A percentile compares a stretch with the other conserved stretches of the same genome.
Evolutionary conservation across 2,113 vertebrate species (phyloP).

Genomic region (Corythoichthys haematopterus): DNA sequence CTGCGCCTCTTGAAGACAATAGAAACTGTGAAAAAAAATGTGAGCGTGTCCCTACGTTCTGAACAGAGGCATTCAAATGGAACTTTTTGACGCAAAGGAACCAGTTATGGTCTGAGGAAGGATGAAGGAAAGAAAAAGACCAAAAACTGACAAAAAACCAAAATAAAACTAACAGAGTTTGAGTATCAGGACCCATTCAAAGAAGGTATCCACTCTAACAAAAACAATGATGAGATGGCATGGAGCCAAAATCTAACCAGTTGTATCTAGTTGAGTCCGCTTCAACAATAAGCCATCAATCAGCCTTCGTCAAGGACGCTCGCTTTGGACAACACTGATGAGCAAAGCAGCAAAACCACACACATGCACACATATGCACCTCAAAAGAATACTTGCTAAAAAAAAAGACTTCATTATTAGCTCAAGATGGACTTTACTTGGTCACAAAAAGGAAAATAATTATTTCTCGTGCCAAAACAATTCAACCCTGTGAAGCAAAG

Average conservation of each 20-base stretch:
- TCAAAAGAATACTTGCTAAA: background rate
- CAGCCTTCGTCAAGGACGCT: constrained; percentile 57
- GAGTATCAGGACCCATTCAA: constrained; percentile 18
- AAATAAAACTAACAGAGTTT: constrained; percentile 6
- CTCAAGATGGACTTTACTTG: background rate
- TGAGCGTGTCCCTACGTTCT: constrained; percentile 10
- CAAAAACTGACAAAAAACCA: constrained; percentile 7
- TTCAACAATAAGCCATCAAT: constrained; percentile 77
- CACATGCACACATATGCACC: constrained; percentile 8
- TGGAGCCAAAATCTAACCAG: constrained; percentile 69
- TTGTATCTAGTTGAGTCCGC: constrained; percentile 68
- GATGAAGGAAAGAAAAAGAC: constrained; percentile 51
- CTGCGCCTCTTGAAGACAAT: constrained; percentile 1
- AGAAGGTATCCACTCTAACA: constrained; percentile 1
- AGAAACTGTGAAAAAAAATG: constrained; percentile 10
- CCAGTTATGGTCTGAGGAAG: constrained; percentile 46
- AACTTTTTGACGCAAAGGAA: constrained; percentile 56
- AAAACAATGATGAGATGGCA: constrained; percentile 47
- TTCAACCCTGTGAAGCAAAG: no score
- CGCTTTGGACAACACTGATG: constrained; percentile 55
- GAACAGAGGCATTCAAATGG: constrained; percentile 52
- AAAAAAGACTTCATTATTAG: background rate
- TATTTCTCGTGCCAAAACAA: no score
- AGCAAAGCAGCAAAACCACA: constrained; percentile 36
- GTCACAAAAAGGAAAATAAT: no score